A percentile compares a stretch with the other conserved stretches of the same genome.
phyloP scores from a whole-genome alignment of 2,113 vertebrate species.

The Leptobrachium leishanense region DNA sequence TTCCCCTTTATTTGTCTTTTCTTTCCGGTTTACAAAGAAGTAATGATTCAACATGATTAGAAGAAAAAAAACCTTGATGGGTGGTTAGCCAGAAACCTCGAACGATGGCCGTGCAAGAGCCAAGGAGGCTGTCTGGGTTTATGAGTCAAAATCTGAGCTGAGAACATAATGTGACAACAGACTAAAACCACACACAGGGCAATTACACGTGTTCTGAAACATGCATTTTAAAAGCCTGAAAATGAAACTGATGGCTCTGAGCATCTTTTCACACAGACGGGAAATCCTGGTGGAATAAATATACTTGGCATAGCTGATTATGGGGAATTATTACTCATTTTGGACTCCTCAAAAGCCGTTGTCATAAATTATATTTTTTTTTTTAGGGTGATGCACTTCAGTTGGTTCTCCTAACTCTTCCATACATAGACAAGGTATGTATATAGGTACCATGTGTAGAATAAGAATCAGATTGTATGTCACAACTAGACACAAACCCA shows the following conservation, averaged over 20 bases:
- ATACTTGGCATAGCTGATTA: no score
- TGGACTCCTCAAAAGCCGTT: no score
- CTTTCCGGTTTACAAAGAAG: background rate
- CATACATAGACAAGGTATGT: no score
- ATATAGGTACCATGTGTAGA: no score
- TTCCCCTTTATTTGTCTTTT: background rate
- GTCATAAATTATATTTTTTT: no score
- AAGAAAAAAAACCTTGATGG: background rate
- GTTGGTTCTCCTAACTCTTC: no score
- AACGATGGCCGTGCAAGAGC: background rate
- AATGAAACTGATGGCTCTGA: background rate
- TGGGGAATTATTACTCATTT: no score
- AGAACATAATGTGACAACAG: slow-evolving; percentile 26
- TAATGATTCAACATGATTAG: background rate
- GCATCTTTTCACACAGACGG: background rate
- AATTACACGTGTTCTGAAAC: slow-evolving; percentile 4
- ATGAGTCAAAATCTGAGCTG: slow-evolving; percentile 2
- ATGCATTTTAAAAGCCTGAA: background rate
- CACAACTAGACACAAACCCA: no score
- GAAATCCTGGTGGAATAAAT: background rate
- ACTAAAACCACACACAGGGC: background rate
- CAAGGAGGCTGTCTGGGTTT: slow-evolving; percentile 14
- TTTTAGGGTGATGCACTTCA: no score
- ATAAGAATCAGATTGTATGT: no score
- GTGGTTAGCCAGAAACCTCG: slow-evolving; percentile 1